Percentiles rank a stretch among this genome's conserved stretches.
Evolutionary conservation across 2,888 invertebrate genomes (phyloP).

Genomic region (Hymenopus coronatus): DNA sequence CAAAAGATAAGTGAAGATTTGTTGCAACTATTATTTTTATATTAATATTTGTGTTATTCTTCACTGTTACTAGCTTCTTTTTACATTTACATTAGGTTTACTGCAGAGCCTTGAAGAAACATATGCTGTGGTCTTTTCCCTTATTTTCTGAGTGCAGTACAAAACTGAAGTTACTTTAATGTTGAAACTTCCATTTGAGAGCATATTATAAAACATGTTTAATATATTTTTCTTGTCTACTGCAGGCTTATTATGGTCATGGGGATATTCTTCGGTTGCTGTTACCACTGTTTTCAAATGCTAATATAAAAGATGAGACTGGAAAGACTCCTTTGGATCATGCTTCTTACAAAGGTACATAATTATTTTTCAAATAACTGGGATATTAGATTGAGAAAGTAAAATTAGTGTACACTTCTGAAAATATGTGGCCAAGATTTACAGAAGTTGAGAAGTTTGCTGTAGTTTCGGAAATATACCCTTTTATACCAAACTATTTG

Average conservation of each 20-base stretch:
- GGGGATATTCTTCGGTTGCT: slow-evolving; percentile 54
- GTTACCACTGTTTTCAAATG: slow-evolving; percentile 53
- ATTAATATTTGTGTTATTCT: no score
- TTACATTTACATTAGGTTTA: no score
- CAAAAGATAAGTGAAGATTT: no score
- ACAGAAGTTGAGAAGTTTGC: no score
- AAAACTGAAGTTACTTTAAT: neutral
- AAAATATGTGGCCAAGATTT: no score
- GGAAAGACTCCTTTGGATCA: slow-evolving; percentile 60
- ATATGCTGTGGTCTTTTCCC: no score
- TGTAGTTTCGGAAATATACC: no score
- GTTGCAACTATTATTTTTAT: no score
- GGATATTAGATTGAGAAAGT: neutral
- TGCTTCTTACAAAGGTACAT: slow-evolving; percentile 50
- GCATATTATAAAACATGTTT: neutral
- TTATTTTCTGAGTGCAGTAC: neutral
- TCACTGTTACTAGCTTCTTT: no score
- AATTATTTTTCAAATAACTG: neutral
- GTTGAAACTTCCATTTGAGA: neutral
- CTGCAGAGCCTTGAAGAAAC: no score
- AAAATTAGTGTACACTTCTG: neutral
- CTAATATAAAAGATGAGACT: slow-evolving; percentile 52
- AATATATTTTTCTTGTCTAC: neutral
- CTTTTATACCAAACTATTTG: no score
- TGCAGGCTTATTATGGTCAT: slow-evolving; percentile 56